A percentile compares a stretch with the other conserved stretches of the same genome.
Conservation (phyloP, 1,140 invertebrate genomes). For the Papilio polytes region DNA sequence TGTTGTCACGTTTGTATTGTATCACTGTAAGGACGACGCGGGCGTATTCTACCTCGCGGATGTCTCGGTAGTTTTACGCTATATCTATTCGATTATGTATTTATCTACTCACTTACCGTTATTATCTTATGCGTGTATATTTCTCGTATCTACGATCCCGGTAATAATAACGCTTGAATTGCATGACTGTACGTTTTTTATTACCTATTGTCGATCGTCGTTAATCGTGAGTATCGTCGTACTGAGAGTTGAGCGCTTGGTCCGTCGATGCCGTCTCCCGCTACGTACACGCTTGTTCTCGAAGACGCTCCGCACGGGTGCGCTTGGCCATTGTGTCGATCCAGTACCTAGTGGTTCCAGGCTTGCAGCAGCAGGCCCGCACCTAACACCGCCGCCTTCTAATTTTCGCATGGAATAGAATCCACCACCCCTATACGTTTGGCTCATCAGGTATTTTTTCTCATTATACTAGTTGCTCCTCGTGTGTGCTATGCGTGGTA, state of each 20-base stretch:
- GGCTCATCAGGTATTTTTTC: constrained; percentile 82
- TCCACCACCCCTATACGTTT: constrained; percentile 81
- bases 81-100: constrained; percentile 81
- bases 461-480: constrained; percentile 81
- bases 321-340: constrained; percentile 80
- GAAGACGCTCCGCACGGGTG: constrained; percentile 80
- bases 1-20: constrained; percentile 84
- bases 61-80: constrained; percentile 81
- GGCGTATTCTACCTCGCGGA: constrained; percentile 73
- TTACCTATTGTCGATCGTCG: constrained; percentile 84
- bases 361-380: constrained; percentile 78
- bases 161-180: constrained; percentile 95
- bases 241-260: constrained; percentile 81
- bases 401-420: constrained; percentile 83
- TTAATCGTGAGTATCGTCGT: constrained; percentile 79
- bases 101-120: constrained; percentile 80
- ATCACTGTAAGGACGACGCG: constrained; percentile 82
- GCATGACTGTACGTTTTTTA: constrained; percentile 95
- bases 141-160: constrained; percentile 87
- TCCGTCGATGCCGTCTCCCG: constrained; percentile 79
- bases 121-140: constrained; percentile 85
- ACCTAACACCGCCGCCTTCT: constrained; percentile 82
- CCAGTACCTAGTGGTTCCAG: constrained; percentile 75
- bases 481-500: constrained; percentile 79
- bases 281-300: constrained; percentile 83